Percentiles rank a stretch among this genome's conserved stretches.
These are phyloP conservation scores for Plectrocnemia conspersa DNA, from an alignment of 1,140 invertebrate genomes.

Conservation along the genomic window DNA sequence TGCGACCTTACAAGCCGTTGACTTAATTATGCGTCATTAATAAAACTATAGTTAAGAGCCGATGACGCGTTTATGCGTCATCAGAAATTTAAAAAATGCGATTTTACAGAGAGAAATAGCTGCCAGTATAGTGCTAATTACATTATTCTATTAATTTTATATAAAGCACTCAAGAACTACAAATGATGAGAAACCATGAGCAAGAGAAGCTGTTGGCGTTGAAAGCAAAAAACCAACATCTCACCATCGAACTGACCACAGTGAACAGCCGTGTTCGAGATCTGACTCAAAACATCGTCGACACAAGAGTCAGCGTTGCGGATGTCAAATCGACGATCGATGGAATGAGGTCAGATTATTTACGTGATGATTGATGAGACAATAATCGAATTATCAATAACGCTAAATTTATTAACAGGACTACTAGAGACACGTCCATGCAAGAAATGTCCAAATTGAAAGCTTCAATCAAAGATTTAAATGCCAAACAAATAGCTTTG, in stretches of 20 bases:
- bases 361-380: too few species aligned
- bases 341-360: conserved; percentile 69
- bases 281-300: conserved; percentile 80
- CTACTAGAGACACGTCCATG: conserved; percentile 83
- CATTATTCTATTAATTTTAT: too few species aligned
- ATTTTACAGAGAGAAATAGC: too few species aligned
- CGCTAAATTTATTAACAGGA: conserved; percentile 42
- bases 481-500: conserved; percentile 68
- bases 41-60: too few species aligned
- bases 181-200: conserved; percentile 79
- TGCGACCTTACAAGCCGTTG: too few species aligned
- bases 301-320: conserved; percentile 83
- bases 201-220: conserved; percentile 84
- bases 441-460: conserved; percentile 86
- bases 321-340: conserved; percentile 94
- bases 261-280: conserved; percentile 57
- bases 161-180: conserved; percentile 67
- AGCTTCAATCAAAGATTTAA: conserved; percentile 77
- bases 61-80: too few species aligned
- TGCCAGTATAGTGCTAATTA: too few species aligned
- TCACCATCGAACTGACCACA: conserved; percentile 30
- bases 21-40: too few species aligned
- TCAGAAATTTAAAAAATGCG: too few species aligned
- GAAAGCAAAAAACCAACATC: conserved; percentile 63
- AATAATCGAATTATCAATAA: too few species aligned